phyloP scores from a whole-genome alignment of 2,888 invertebrate species.

The Archips crataeganus region DNA sequence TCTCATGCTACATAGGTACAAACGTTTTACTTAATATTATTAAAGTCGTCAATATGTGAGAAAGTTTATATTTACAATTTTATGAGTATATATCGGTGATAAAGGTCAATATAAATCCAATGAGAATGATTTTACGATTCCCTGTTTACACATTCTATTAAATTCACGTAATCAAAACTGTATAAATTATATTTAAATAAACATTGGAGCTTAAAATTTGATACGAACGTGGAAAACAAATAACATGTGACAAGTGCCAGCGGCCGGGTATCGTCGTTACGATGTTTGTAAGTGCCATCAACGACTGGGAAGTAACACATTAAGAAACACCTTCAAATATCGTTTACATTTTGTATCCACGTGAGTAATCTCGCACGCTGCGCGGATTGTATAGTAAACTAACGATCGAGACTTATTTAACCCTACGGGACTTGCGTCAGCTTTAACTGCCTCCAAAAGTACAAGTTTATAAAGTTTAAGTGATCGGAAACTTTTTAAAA shows the following conservation, averaged over 20 bases:
- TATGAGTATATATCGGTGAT: slow-evolving; percentile 57
- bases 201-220: slow-evolving; percentile 58
- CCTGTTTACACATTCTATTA: slow-evolving; percentile 64
- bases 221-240: slow-evolving; percentile 64
- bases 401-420: slow-evolving; percentile 37
- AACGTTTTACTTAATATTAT: slow-evolving; percentile 52
- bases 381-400: slow-evolving; percentile 34
- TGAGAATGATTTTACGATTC: slow-evolving; percentile 62
- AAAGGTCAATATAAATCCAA: slow-evolving; percentile 63
- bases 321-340: slow-evolving; percentile 65
- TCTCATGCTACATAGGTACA: slow-evolving; percentile 33
- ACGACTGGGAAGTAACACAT: slow-evolving; percentile 71
- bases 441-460: slow-evolving; percentile 35
- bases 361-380: slow-evolving; percentile 45
- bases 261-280: slow-evolving; percentile 49
- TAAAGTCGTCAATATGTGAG: slow-evolving; percentile 63
- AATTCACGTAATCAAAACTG: slow-evolving; percentile 68
- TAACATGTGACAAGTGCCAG: slow-evolving; percentile 54
- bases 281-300: slow-evolving; percentile 60
- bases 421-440: slow-evolving; percentile 29
- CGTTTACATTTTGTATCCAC: slow-evolving; percentile 61
- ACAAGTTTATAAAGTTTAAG: too few species aligned
- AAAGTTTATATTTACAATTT: slow-evolving; percentile 64
- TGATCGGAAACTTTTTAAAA: neutral
- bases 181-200: slow-evolving; percentile 67